Evolutionary conservation across 1,140 invertebrate species (phyloP).

Genomic region (Arion vulgaris): DNA sequence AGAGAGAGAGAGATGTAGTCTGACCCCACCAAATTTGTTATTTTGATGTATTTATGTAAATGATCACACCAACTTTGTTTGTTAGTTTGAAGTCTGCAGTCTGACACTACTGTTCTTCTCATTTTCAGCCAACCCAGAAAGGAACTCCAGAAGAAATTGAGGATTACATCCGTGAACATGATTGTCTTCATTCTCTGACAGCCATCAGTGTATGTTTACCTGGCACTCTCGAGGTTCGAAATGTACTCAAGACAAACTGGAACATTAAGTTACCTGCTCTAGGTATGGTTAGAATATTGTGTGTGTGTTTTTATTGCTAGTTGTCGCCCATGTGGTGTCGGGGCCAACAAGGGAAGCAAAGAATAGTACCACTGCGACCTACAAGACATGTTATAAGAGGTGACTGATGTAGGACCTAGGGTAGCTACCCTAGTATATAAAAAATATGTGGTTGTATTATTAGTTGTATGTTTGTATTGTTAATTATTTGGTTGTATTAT

Average conservation of each 20-base stretch:
- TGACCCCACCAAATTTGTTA: too few species aligned
- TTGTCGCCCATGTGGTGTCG: too few species aligned
- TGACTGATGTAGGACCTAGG: too few species aligned
- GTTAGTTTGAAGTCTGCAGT: too few species aligned
- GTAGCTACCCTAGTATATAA: too few species aligned
- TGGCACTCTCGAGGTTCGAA: constrained; percentile 49
- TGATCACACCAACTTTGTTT: too few species aligned
- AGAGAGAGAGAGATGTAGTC: too few species aligned
- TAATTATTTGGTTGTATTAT: constrained; percentile 1
- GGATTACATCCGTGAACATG: constrained; percentile 63
- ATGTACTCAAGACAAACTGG: constrained; percentile 58
- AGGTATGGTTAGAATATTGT: neutral
- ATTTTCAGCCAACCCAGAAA: constrained; percentile 53
- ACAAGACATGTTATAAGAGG: too few species aligned
- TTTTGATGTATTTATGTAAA: too few species aligned
- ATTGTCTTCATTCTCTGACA: constrained; percentile 61
- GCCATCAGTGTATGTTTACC: constrained; percentile 48
- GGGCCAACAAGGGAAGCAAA: too few species aligned
- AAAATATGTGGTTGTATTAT: neutral
- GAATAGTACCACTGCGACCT: too few species aligned
- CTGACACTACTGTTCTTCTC: too few species aligned
- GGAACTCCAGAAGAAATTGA: constrained; percentile 63
- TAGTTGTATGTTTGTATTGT: neutral
- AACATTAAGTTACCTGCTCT: constrained; percentile 23
- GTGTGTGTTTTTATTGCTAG: neutral